Conservation (phyloP, 2,113 vertebrate species). For the Eudorcas thomsonii region DNA sequence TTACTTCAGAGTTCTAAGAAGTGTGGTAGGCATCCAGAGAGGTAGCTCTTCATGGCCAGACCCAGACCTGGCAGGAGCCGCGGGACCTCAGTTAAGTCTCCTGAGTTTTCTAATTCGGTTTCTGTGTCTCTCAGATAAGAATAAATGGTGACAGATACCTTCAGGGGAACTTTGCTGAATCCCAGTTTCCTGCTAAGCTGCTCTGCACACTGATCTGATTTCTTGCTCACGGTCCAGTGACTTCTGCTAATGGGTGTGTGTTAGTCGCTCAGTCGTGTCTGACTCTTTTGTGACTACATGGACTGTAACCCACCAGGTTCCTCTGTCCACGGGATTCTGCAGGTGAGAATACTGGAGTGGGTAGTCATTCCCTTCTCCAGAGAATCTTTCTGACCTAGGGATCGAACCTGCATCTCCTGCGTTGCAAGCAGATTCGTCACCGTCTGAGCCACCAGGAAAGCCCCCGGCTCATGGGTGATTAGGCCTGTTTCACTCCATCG, state of each 20-base stretch:
- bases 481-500: not conserved
- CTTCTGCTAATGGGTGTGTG: not conserved
- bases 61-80: not conserved
- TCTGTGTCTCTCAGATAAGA: not conserved
- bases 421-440: not conserved
- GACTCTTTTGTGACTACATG: not conserved
- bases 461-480: accelerated
- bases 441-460: not conserved
- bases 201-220: accelerated
- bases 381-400: not conserved
- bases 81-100: not conserved
- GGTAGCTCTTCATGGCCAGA: not conserved
- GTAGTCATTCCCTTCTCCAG: not conserved
- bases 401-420: not conserved
- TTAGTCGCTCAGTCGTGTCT: not conserved
- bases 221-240: accelerated
- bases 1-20: not conserved
- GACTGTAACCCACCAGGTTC: not conserved
- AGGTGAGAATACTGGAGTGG: not conserved
- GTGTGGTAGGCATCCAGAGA: not conserved
- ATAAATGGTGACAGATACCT: accelerated
- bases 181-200: not conserved
- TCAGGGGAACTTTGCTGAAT: accelerated
- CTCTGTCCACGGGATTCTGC: not conserved
- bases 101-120: not conserved